These are phyloP conservation scores for Forbesichthys agassizii DNA, from an alignment of 2,113 vertebrate genomes.

Conservation along the genomic window DNA sequence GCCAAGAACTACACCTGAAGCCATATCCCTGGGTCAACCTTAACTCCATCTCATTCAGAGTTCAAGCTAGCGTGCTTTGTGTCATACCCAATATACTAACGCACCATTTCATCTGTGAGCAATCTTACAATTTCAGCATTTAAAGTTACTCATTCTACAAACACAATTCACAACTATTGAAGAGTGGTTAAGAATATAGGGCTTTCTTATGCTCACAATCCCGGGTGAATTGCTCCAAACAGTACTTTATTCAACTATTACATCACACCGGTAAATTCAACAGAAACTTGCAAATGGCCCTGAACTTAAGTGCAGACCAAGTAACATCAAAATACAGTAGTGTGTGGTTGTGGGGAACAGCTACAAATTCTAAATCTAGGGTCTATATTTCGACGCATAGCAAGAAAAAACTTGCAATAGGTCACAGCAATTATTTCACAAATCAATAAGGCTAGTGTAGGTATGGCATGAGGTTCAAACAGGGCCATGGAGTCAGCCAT, in stretches of 20 bases:
- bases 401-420: slow-evolving; percentile 57
- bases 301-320: slow-evolving; percentile 53
- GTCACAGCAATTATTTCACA: slow-evolving; percentile 65
- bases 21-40: slow-evolving; percentile 3
- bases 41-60: slow-evolving; percentile 5
- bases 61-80: slow-evolving; percentile 24
- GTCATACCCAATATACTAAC: slow-evolving; percentile 4
- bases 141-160: slow-evolving; percentile 36
- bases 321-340: slow-evolving; percentile 40
- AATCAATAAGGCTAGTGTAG: slow-evolving; percentile 69
- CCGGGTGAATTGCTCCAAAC: slow-evolving; percentile 38
- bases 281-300: slow-evolving; percentile 42
- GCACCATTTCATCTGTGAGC: slow-evolving; percentile 27
- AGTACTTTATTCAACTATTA: slow-evolving; percentile 48
- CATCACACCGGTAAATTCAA: slow-evolving; percentile 39
- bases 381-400: slow-evolving; percentile 31
- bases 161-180: slow-evolving; percentile 34
- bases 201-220: slow-evolving; percentile 23
- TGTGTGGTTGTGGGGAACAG: slow-evolving; percentile 24
- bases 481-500: slow-evolving; percentile 40
- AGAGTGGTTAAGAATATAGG: slow-evolving; percentile 50
- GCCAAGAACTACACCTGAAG: not conserved
- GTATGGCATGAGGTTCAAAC: slow-evolving; percentile 61
- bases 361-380: slow-evolving; percentile 8
- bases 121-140: slow-evolving; percentile 4